Percentiles rank a stretch among this genome's conserved stretches.
Conservation (phyloP, 2,113 vertebrate genomes). For the Peromyscus californicus region DNA sequence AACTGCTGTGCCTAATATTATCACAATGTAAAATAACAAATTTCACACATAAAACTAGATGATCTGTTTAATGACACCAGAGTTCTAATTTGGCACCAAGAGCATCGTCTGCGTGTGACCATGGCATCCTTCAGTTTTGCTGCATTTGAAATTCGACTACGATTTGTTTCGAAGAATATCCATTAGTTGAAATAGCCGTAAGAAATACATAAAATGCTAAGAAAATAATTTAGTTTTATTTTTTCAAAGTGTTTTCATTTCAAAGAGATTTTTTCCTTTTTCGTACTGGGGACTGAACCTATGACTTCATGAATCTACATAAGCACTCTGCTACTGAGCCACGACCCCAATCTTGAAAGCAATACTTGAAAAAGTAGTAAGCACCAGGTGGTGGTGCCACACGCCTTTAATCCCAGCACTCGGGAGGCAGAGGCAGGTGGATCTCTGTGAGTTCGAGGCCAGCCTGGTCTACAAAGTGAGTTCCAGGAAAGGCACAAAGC, state of each 20-base stretch:
- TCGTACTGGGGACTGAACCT: neutral
- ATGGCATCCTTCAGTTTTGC: neutral
- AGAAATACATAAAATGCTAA: neutral
- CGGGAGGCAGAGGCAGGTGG: no score
- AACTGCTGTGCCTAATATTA: neutral
- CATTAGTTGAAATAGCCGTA: conserved; percentile 10
- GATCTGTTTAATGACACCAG: neutral
- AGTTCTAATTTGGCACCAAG: neutral
- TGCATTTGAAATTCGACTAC: neutral
- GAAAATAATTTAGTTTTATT: neutral
- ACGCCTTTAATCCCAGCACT: no score
- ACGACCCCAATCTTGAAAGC: neutral
- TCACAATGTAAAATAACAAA: neutral
- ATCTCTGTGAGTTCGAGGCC: no score
- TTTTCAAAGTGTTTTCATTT: neutral
- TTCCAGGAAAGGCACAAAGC: no score
- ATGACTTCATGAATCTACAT: no score
- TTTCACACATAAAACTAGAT: neutral
- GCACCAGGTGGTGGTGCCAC: neutral
- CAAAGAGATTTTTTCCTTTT: neutral
- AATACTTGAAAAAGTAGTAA: neutral
- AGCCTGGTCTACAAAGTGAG: no score
- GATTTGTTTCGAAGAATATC: neutral
- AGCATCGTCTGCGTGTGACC: neutral
- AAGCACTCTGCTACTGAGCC: neutral